phyloP scores from a whole-genome alignment of 2,113 vertebrate genomes.

The Tupaia tana region DNA sequence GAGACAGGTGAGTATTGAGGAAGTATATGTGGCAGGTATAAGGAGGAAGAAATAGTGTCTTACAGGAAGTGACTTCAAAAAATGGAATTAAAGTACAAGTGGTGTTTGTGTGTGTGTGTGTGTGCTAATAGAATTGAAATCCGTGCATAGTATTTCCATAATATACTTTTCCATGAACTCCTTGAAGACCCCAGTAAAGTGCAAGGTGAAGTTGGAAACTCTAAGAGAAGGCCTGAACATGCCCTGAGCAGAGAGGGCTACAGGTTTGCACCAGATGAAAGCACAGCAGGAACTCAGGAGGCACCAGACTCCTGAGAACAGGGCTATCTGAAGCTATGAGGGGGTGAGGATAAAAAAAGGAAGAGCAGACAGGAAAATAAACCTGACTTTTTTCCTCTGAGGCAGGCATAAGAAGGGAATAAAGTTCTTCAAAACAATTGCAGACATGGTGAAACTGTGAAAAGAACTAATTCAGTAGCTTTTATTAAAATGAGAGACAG shows the following conservation, averaged over 20 bases:
- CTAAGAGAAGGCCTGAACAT: not conserved
- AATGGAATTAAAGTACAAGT: too few species aligned
- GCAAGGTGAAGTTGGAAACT: not conserved
- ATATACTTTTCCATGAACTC: too few species aligned
- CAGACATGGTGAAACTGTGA: not conserved
- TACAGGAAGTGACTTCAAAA: too few species aligned
- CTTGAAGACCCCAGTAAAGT: not conserved
- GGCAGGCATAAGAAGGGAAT: not conserved
- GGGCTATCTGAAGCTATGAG: not conserved
- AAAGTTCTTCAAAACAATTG: not conserved
- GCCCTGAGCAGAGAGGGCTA: not conserved
- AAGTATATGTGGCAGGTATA: not conserved
- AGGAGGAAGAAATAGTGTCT: not conserved
- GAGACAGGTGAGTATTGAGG: not conserved
- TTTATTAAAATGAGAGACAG: not conserved
- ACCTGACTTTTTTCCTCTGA: not conserved
- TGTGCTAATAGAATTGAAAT: too few species aligned
- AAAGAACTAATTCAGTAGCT: not conserved
- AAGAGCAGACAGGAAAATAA: not conserved
- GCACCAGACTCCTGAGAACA: not conserved
- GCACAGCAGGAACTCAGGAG: not conserved
- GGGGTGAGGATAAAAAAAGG: not conserved
- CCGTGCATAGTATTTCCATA: too few species aligned
- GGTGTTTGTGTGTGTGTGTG: too few species aligned
- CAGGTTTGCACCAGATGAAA: not conserved